Base-by-base conservation (phyloP, 1,140 invertebrate species). In the Drosophila miranda region DNA sequence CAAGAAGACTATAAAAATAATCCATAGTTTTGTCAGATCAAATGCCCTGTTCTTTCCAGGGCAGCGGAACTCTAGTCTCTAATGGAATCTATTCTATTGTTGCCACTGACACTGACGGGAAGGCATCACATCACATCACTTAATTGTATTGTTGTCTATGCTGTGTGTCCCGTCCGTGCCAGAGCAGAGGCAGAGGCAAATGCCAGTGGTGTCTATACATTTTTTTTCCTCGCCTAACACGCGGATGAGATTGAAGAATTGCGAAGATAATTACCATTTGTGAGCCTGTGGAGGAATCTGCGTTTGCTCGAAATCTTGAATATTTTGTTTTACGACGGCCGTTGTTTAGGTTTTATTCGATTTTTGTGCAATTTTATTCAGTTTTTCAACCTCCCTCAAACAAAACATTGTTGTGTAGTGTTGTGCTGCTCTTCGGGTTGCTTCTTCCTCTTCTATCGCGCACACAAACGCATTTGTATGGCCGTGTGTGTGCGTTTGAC, bases 281-380 rank as follows among this genome's bases (percentile, higher is more conserved):
- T 80, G 59, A 88, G 82, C 63, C 82, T 87, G 23, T 75, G 86
- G 26, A 78, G 50, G 50, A 62, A 75, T 82, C 82, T 87, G 71
- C 75, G 71, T 78, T 75, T 60, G 67, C 38, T 63, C 52, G 82
- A 75, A 87, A 87, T 88, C 57, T 87, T 87, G 82, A 76, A 45
- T 53, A 38, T 49, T 80, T 75, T 49, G 26, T 63, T 70, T 73
- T 45, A 45, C 13, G n/a, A n/a, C 43, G 38, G 46, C 44, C 19
- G 21, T 46, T 8, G 43, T 34, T 45, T 62, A 58, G 72, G 75
- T 55, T 42, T 60, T 54, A 57, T 63, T 61, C 9, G 43, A 75
- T 56, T 69, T 56, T n/a, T 19, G 45, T 45, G 19, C 46, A 81
- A 68, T 87, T 68, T 87, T 78, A 52, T 69, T 87, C 54, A 71